Evolutionary conservation across 2,797 vertebrate genomes (phyloP).

Genomic region (Xyrichtys novacula): DNA sequence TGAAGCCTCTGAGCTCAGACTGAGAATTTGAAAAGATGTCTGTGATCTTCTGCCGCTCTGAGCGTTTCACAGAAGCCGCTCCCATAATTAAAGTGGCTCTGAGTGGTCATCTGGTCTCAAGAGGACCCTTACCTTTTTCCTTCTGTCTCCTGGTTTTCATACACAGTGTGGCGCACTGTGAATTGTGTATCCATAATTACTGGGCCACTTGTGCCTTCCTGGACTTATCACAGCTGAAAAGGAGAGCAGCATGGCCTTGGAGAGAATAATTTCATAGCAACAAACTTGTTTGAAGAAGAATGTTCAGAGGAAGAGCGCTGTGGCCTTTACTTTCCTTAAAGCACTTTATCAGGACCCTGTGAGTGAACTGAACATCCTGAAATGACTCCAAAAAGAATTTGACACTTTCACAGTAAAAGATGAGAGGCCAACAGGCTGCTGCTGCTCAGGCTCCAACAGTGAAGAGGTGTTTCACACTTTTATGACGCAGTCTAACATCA

Average conservation of each 20-base stretch:
- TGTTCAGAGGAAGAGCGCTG: background rate
- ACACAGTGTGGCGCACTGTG: slow-evolving; percentile 21
- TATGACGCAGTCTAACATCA: background rate
- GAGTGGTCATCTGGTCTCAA: slow-evolving; percentile 63
- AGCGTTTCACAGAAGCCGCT: slow-evolving; percentile 46
- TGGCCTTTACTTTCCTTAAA: background rate
- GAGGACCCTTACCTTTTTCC: slow-evolving; percentile 31
- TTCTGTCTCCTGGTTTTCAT: slow-evolving; percentile 42
- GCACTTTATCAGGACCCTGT: slow-evolving; percentile 9
- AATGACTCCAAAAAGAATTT: background rate
- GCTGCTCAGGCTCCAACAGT: slow-evolving; percentile 4
- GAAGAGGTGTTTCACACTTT: background rate
- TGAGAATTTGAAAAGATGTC: slow-evolving; percentile 23
- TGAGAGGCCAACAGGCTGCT: background rate
- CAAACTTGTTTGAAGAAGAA: slow-evolving; percentile 9
- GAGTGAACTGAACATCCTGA: slow-evolving; percentile 11
- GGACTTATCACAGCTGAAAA: slow-evolving; percentile 1
- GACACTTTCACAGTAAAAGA: background rate
- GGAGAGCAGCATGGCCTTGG: slow-evolving; percentile 5
- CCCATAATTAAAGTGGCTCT: slow-evolving; percentile 46
- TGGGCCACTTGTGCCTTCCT: slow-evolving; percentile 19
- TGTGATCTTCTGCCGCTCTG: slow-evolving; percentile 38
- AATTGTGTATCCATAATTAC: slow-evolving; percentile 56
- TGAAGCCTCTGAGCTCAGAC: slow-evolving; percentile 12
- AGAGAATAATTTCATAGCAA: slow-evolving; percentile 42